Evolutionary conservation across 2,797 vertebrate genomes (phyloP), one percentile per base, ranked within the genome.

Genomic region (Epinephelus malabaricus): DNA sequence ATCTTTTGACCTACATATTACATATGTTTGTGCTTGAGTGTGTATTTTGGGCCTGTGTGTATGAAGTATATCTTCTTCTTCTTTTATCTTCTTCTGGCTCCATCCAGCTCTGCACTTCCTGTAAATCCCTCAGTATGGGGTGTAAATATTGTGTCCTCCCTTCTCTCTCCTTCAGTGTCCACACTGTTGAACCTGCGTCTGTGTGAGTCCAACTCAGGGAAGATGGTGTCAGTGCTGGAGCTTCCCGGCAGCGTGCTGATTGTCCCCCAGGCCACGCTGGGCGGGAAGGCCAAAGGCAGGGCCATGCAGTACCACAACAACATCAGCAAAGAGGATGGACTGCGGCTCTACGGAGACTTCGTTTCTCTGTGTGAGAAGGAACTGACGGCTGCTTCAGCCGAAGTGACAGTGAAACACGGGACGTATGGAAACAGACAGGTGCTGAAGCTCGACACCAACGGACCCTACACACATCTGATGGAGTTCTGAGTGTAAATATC

Each of bases 401-500:
- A 93, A 8, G 93, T 94, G 67, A 79, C 84, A 0, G 89, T 98
- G 49, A 92, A 94, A 82, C 96, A 97, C 0, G 98, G 98, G 53
- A 99, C 97, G 0, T 99, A 98, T 0, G 97, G 98, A n/a, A 98
- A 97, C 93, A 95, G 97, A 91, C 98, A 99, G 73, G 97, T 99
- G 43, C 94, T 99, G 80, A 95, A 95, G 63, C 93, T 99, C 23
- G 96, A 99, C 84, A 99, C 98, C 61, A 97, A 99, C 34, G 98
- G 98, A 79, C 97, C 98, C 1, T 97, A 97, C 87, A 98, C 97
- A 51, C 98, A 99, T 71, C 79, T 99, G 72, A 94, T 98, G 84
- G 97, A 99, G 73, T 98, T 99, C 79, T 94, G 84, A 76, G 15
- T 54, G 15, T 25, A 11, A 45, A 58, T 46, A 30, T 56, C 15